Base-by-base conservation (phyloP, 2,888 invertebrate species). In the Drosophila lutescens region DNA sequence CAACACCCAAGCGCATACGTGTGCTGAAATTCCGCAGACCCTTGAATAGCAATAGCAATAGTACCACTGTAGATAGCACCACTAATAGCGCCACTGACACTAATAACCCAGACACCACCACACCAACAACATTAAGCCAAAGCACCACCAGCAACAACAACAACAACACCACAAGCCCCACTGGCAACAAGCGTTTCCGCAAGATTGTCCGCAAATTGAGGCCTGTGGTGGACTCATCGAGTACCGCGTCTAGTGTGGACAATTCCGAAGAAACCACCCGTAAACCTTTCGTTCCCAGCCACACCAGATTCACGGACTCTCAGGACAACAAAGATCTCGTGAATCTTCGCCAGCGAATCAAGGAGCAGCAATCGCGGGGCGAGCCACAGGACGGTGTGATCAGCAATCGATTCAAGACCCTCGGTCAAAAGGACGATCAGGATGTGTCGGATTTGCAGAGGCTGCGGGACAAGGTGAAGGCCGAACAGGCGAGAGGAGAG, bases 181-280 rank as follows among this genome's bases (percentile, higher is more conserved):
- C 76, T 49, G 75, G 88, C 26, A 80, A 75, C 30, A 91, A 91
- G 78, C 89, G 88, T 32, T 80, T 89, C 69, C 89, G 91, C 7
- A 91, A 90, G 59, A 76, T 90, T 43, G 86, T 90, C 26, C 89
- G 89, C 30, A 89, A 90, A 49, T 70, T 91, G 15, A 76, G 89
- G 40, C 91, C 91, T 3, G 73, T 88, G 4, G 76, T 87, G 4
- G 76, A 69, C 10, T 36, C 26, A 1, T 4, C 41, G 1, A 57
- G 30, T 23, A 55, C 63, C 12, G n/a, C 13, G 50, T 23, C 23
- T 30, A 53, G 46, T 30, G 30, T 26, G 26, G 54, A 49, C 10
- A 38, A 20, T 34, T 26, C 54, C n/a, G 60, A 61, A 17, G 54
- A 56, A 41, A 56, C 76, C 20, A 78, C 78, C 3, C 86, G 74